phyloP scores from a whole-genome alignment of 2,888 invertebrate species.

The Erynnis tages region DNA sequence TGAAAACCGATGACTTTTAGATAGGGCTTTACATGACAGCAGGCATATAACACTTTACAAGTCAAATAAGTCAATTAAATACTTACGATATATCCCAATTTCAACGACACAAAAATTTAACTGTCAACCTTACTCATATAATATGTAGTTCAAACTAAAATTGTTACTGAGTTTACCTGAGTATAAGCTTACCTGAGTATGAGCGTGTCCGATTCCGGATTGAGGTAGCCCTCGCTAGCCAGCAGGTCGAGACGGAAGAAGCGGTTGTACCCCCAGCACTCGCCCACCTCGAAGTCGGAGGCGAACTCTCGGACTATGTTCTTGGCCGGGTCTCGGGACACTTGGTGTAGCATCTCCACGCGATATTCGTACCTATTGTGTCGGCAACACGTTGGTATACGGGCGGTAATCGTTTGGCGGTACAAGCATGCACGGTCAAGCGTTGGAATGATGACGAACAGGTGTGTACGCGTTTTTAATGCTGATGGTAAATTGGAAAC shows the following conservation, averaged over 20 bases:
- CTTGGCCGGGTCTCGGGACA: conserved; percentile 89
- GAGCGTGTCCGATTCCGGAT: conserved; percentile 90
- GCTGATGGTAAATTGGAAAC: no score
- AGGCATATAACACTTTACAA: no score
- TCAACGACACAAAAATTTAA: no score
- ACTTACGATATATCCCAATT: no score
- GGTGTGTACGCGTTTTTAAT: background rate
- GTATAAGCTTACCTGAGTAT: conserved; percentile 84
- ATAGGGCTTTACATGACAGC: no score
- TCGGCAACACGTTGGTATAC: background rate
- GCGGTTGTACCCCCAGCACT: conserved; percentile 98
- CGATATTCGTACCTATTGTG: conserved; percentile 91
- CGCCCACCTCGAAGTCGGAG: conserved; percentile 97
- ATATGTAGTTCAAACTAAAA: background rate
- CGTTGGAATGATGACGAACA: background rate
- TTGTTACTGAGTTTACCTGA: conserved; percentile 79
- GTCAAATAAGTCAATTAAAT: no score
- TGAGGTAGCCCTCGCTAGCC: conserved; percentile 94
- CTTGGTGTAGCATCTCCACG: conserved; percentile 97
- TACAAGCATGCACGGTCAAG: background rate
- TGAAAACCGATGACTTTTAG: no score
- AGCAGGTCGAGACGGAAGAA: conserved; percentile 95
- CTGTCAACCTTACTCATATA: no score
- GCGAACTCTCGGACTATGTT: conserved; percentile 97
- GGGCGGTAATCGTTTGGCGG: conserved; percentile 5